phyloP scores from a whole-genome alignment of 1,140 invertebrate genomes.

The Cepaea nemoralis region DNA sequence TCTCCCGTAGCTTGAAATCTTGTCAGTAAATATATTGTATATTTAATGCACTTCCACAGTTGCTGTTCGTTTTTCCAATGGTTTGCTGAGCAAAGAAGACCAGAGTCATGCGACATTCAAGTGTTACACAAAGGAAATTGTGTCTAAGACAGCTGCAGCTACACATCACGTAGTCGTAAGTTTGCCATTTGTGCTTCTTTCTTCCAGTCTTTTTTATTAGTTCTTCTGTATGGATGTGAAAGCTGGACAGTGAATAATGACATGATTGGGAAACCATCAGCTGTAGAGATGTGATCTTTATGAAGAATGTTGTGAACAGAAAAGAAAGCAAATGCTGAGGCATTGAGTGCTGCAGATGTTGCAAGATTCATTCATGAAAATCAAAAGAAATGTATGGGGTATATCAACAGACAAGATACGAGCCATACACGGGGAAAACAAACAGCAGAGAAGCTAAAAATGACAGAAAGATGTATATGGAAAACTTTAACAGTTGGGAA shows the following conservation, averaged over 20 bases:
- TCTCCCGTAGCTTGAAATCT: no score
- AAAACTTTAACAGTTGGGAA: no score
- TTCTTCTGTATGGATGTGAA: no score
- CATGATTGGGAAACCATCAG: neutral
- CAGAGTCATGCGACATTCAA: neutral
- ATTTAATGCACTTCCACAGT: neutral
- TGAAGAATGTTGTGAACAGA: no score
- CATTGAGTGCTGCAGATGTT: no score
- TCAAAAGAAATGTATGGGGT: neutral
- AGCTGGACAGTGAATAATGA: no score
- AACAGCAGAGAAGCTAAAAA: no score
- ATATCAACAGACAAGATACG: no score
- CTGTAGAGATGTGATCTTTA: neutral
- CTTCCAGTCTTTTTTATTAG: neutral
- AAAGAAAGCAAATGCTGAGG: no score
- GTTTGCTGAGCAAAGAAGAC: neutral
- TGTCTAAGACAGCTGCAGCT: neutral
- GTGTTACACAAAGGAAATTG: neutral
- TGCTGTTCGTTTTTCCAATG: conserved; percentile 28
- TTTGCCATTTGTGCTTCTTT: neutral
- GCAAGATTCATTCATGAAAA: neutral
- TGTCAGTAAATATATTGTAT: no score
- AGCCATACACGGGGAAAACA: no score
- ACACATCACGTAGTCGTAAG: neutral
- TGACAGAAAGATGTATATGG: no score